phyloP scores from a whole-genome alignment of 2,888 invertebrate genomes.

The Scaptomyza flava region DNA sequence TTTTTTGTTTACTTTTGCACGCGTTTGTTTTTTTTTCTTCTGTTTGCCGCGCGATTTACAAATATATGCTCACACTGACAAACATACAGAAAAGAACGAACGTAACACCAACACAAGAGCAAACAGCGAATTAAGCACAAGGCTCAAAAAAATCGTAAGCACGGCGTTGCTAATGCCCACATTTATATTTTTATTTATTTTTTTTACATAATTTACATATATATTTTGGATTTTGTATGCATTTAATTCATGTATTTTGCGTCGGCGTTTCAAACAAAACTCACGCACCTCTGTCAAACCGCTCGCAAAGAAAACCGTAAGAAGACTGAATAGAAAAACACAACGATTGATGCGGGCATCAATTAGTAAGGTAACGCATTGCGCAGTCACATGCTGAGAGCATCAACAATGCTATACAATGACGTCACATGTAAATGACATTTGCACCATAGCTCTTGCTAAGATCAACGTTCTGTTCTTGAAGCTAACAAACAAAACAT shows the following conservation, averaged over 20 bases:
- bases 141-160: conserved; percentile 48
- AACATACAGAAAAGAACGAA: conserved; percentile 25
- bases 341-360: conserved; percentile 15
- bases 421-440: conserved; percentile 14
- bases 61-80: conserved; percentile 32
- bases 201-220: conserved; percentile 46
- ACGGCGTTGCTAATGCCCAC: conserved; percentile 28
- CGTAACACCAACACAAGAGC: conserved; percentile 43
- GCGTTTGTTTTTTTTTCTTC: conserved; percentile 34
- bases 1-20: conserved; percentile 56
- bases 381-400: conserved; percentile 27
- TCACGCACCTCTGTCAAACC: conserved; percentile 25
- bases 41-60: conserved; percentile 64
- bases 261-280: conserved; percentile 32
- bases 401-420: not conserved
- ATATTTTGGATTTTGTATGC: conserved; percentile 35
- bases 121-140: conserved; percentile 50
- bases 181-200: conserved; percentile 27
- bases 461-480: not conserved
- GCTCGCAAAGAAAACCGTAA: conserved; percentile 48
- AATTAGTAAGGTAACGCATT: conserved; percentile 25
- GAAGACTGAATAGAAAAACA: conserved; percentile 52
- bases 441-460: no score
- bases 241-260: conserved; percentile 32
- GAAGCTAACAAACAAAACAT: not conserved